Conservation (phyloP, 1,140 invertebrate genomes). For the Chironomus striatipennis region DNA sequence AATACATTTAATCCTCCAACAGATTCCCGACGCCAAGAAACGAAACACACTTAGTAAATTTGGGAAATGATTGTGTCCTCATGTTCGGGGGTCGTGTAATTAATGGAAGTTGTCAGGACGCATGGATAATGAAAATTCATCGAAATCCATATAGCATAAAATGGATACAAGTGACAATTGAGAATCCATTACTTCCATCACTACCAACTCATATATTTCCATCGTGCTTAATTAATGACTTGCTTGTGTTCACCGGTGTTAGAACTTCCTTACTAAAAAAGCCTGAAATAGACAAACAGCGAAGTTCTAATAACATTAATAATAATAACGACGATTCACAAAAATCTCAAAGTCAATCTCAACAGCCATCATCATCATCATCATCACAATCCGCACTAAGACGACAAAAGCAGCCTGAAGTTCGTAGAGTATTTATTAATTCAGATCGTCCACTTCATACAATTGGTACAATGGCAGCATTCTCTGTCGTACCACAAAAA, state of each 20-base stretch:
- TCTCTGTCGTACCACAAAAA: neutral
- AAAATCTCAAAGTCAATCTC: neutral
- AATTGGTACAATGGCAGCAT: neutral
- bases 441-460: neutral
- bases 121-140: neutral
- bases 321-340: neutral
- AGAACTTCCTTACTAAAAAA: neutral
- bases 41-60: neutral
- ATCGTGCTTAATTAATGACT: neutral
- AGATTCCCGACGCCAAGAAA: neutral
- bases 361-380: neutral
- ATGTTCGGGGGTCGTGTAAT: neutral
- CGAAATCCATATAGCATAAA: neutral
- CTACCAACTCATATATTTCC: neutral
- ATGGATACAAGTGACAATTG: neutral
- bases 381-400: neutral
- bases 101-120: neutral
- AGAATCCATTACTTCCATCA: neutral
- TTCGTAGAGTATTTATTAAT: constrained; percentile 4
- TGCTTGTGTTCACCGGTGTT: neutral
- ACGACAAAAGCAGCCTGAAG: neutral
- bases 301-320: neutral
- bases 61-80: neutral
- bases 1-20: too few species aligned
- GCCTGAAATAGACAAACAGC: neutral